Evolutionary conservation across 2,797 vertebrate species (phyloP).

Genomic region (Chanos chanos): DNA sequence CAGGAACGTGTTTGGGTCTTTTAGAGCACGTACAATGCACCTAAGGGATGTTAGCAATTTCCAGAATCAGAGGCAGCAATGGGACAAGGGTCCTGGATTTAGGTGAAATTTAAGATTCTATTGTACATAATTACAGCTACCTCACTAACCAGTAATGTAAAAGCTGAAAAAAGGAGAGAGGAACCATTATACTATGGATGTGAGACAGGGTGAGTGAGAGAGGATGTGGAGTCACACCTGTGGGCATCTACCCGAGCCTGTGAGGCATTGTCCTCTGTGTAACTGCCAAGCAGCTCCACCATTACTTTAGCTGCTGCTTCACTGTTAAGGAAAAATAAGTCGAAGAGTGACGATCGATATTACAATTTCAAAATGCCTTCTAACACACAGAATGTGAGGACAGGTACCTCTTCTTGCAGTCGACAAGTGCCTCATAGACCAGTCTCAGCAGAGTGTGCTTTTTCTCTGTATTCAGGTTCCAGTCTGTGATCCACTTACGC

Average conservation of each 20-base stretch:
- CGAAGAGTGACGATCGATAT: too few species aligned
- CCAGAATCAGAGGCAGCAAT: neutral
- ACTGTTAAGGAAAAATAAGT: slow-evolving; percentile 66
- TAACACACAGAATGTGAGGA: too few species aligned
- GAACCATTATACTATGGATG: neutral
- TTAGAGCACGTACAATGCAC: slow-evolving; percentile 94
- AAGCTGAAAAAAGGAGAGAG: neutral
- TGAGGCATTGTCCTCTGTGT: slow-evolving; percentile 98
- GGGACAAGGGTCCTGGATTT: neutral
- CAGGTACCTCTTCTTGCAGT: slow-evolving; percentile 91
- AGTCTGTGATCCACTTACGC: slow-evolving; percentile 96
- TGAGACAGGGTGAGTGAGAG: too few species aligned
- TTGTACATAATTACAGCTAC: too few species aligned
- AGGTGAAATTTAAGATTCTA: too few species aligned
- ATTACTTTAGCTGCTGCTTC: slow-evolving; percentile 95
- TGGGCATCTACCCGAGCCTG: slow-evolving; percentile 96
- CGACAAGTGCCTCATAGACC: slow-evolving; percentile 93
- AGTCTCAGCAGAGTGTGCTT: slow-evolving; percentile 91
- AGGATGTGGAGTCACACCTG: slow-evolving; percentile 70
- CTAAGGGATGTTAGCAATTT: slow-evolving; percentile 61
- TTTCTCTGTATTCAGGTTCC: slow-evolving; percentile 93
- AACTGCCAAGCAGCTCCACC: slow-evolving; percentile 96
- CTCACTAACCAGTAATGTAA: neutral
- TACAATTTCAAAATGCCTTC: too few species aligned
- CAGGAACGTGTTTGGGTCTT: slow-evolving; percentile 94